Evolutionary conservation across 2,113 vertebrate species (phyloP), one percentile per base, ranked within the genome.

Genomic region (Perognathus longimembris): DNA sequence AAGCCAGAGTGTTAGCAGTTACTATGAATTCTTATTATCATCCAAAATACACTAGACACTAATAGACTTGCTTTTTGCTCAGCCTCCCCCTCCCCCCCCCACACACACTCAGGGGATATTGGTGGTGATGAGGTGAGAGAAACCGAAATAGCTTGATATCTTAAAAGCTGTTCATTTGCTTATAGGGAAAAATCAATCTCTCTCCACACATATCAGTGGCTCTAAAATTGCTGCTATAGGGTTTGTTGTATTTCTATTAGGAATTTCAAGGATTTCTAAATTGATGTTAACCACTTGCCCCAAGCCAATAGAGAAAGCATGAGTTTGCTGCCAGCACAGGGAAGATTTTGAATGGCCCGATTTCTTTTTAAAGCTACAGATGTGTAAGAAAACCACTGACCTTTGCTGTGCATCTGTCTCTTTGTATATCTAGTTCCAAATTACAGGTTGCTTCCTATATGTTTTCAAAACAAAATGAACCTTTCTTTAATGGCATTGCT

Each of bases 221-320:
- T 80, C 38, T 30, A 92, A 88, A 70, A 45, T 85, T 85, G 92
- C 79, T 93, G 59, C 94, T 78, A 54, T 45, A 95, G 92, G 63
- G 85, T 78, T 89, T 94, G 83, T 73, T 95, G 3, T 95, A 26
- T 93, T 97, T 97, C 96, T 66, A 34, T 89, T 96, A 94, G 82
- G 94, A 93, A 84, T 96, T 90, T 61, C 89, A 96, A 95, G 81
- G 45, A 59, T 97, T 97, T 96, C 88, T 87, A 92, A 92, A 94
- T 78, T 82, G 61, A 78, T 92, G 85, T 94, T 97, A 95, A 95
- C 91, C 91, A 96, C 90, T 78, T 87, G 21, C 86, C 96, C 91
- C 94, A 28, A 88, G 67, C 61, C 76, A 77, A 30, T 82, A 61
- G 8, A 67, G 90, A 42, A 89, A 89, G n/a, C 61, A 59, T 5